phyloP scores from a whole-genome alignment of 2,113 vertebrate species.

The Thamnaconus septentrionalis region DNA sequence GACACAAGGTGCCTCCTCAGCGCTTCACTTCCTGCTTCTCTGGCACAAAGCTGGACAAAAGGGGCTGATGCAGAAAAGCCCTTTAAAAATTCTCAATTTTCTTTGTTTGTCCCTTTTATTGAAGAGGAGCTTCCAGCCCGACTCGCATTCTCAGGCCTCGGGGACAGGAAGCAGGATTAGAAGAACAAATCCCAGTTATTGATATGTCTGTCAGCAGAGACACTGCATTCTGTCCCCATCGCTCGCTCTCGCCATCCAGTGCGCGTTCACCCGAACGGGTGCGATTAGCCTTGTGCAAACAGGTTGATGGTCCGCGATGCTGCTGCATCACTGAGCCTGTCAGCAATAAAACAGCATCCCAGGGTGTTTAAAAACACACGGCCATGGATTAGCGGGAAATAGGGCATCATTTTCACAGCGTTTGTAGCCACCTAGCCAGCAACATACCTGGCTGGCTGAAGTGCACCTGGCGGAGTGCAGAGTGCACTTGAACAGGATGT shows the following conservation, averaged over 20 bases:
- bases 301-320: conserved; percentile 42
- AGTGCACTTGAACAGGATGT: too few species aligned
- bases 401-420: too few species aligned
- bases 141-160: conserved; percentile 65
- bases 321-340: conserved; percentile 16
- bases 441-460: too few species aligned
- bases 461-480: too few species aligned
- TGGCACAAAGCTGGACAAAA: background rate
- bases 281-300: conserved; percentile 70
- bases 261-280: conserved; percentile 71
- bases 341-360: conserved; percentile 6
- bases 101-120: too few species aligned
- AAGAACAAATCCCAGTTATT: conserved; percentile 56
- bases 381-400: too few species aligned
- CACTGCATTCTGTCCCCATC: conserved; percentile 56
- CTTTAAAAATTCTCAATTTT: too few species aligned
- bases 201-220: conserved; percentile 56
- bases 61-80: too few species aligned
- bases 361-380: too few species aligned
- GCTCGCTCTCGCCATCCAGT: conserved; percentile 57
- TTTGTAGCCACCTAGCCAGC: too few species aligned
- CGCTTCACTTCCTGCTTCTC: background rate
- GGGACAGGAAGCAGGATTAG: conserved; percentile 77
- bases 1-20: conserved; percentile 41
- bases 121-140: conserved; percentile 30